Percentiles rank a stretch among this genome's conserved stretches.
Conservation (phyloP, 2,797 vertebrate genomes). For the Typhlichthys subterraneus region DNA sequence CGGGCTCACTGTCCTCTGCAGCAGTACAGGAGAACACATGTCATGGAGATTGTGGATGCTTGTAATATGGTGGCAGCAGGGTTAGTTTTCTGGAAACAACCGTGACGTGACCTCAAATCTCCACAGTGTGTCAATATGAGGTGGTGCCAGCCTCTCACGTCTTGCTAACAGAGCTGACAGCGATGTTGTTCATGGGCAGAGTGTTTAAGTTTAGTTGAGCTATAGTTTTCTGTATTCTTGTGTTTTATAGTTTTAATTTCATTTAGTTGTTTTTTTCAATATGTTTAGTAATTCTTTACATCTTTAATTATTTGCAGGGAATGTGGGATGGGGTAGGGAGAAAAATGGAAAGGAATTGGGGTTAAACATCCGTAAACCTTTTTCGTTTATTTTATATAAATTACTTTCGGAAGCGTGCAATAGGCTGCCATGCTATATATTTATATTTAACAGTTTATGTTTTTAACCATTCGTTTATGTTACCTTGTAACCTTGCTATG, state of each 20-base stretch:
- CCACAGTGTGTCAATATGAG: conserved; percentile 1
- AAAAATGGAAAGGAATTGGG: too few relatives aligned
- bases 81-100: neutral
- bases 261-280: too few relatives aligned
- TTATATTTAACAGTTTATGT: too few relatives aligned
- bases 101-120: conserved; percentile 30
- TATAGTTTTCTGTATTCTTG: neutral
- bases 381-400: too few relatives aligned
- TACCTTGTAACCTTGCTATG: neutral
- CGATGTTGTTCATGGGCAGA: neutral
- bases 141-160: conserved; percentile 2
- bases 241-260: neutral
- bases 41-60: too few relatives aligned
- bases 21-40: neutral
- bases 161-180: conserved; percentile 12
- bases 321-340: too few relatives aligned
- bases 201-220: neutral
- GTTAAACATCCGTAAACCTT: too few relatives aligned
- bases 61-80: too few relatives aligned
- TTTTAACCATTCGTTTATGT: too few relatives aligned
- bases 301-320: neutral
- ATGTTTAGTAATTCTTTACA: too few relatives aligned
- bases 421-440: too few relatives aligned
- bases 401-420: too few relatives aligned
- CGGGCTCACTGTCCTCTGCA: neutral